phyloP scores from a whole-genome alignment of 2,888 invertebrate genomes.

The Fissipunctia ypsillon region DNA sequence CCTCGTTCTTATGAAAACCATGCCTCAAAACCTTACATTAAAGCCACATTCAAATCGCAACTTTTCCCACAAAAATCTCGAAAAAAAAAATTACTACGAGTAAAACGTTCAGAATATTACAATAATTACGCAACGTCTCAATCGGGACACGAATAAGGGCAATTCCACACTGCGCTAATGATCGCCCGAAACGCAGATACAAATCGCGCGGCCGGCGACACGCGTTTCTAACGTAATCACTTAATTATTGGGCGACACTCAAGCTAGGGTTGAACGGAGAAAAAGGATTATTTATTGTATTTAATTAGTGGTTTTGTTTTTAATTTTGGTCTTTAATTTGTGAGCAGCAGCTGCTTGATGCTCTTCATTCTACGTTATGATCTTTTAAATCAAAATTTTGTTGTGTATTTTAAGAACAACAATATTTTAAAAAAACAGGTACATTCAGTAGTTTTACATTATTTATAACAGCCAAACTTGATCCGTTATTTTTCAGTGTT shows the following conservation, averaged over 20 bases:
- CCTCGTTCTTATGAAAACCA: background rate
- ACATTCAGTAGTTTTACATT: background rate
- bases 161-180: constrained; percentile 78
- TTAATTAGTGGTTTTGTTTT: background rate
- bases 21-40: background rate
- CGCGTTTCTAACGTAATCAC: constrained; percentile 89
- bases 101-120: constrained; percentile 52
- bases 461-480: background rate
- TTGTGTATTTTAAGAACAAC: background rate
- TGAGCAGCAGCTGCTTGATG: constrained; percentile 2
- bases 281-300: background rate
- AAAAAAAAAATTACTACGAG: no score
- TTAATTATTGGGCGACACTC: constrained; percentile 90
- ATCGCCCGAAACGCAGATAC: constrained; percentile 83
- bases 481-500: background rate
- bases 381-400: background rate
- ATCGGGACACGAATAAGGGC: constrained; percentile 67
- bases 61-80: constrained; percentile 30
- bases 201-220: constrained; percentile 85
- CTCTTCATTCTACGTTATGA: background rate
- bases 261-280: constrained; percentile 75
- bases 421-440: background rate
- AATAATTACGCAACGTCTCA: constrained; percentile 63
- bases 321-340: background rate
- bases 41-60: background rate